Percentiles rank a stretch among this genome's conserved stretches.
These are phyloP conservation scores for Heterocephalus glaber DNA, from an alignment of 2,113 vertebrate species.

Conservation along the genomic window DNA sequence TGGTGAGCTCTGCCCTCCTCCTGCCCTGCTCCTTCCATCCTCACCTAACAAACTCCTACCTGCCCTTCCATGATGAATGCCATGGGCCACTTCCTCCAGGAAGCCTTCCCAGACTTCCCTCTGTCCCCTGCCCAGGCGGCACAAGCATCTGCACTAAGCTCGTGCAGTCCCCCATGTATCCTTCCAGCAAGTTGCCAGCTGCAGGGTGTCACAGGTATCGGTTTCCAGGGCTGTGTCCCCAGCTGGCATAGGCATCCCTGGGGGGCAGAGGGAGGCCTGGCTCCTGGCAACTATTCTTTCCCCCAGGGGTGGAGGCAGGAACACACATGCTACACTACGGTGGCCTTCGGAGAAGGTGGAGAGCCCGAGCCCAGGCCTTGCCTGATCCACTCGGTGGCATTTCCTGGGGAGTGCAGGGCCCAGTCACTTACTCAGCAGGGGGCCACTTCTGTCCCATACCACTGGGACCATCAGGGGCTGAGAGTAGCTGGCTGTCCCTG, in stretches of 20 bases:
- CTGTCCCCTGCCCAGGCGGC: not conserved
- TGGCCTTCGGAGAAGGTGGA: not conserved
- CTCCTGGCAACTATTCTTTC: not conserved
- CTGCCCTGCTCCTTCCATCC: not conserved
- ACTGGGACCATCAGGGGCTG: no score
- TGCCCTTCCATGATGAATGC: not conserved
- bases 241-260: not conserved
- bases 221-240: not conserved
- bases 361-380: rapidly evolving
- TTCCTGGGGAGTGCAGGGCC: not conserved
- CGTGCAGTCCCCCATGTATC: not conserved
- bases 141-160: not conserved
- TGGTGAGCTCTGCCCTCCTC: not conserved
- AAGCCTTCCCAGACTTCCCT: conserved; percentile 1
- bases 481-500: no score
- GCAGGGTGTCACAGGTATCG: not conserved
- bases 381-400: rapidly evolving
- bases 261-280: not conserved
- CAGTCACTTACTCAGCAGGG: not conserved
- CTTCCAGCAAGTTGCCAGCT: not conserved
- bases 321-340: not conserved
- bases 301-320: not conserved
- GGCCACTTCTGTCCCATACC: not conserved
- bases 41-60: not conserved
- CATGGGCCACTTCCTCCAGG: not conserved